Base-by-base conservation (phyloP, 2,797 vertebrate genomes). In the Siniperca obscura region DNA sequence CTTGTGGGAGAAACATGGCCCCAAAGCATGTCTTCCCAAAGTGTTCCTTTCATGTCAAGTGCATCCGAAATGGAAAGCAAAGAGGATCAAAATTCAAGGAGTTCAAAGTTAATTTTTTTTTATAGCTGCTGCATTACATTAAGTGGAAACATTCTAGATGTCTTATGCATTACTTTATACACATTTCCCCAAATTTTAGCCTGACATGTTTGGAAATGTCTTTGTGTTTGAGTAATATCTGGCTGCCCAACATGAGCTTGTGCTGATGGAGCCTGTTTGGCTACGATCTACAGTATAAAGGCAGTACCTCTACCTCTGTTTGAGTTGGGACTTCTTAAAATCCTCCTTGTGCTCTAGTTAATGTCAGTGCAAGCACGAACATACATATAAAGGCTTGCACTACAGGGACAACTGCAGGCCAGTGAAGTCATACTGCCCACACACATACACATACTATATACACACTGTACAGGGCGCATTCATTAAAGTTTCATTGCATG, bases 401-500 rank as follows among this genome's bases (percentile, higher is more conserved):
- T 92, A 94, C 92, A 86, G 80, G 81, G 81, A 86, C 82, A 34
- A 53, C 66, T 34, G 72, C 30, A 22, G 81, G 74, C 71, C 78
- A 27, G 68, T 22, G 59, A 84, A 61, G 80, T 50, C 79, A 62
- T 55, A 46, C 68, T 64, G 74, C 74, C 84, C 76, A 70, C 66
- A 36, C 61, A 19, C 50, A 76, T 44, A 85, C 46, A 71, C 60
- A 71, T n/a, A 76, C 67, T 44, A 52, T 66, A 86, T 12, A 67
- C 73, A 19, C 82, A 71, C 80, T 44, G 66, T 80, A 86, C 86
- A 89, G 57, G 64, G 69, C 17, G 5, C 61, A 9, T 2, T 72
- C 90, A 92, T 98, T 93, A 98, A 98, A 97, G 94, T 97, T 98
- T 97, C 86, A 98, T 96, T 92, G 94, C 78, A 85, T 96, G 96